A percentile compares a stretch with the other conserved stretches of the same genome.
Evolutionary conservation across 2,113 vertebrate genomes (phyloP).

Genomic region (Festucalex cinctus): DNA sequence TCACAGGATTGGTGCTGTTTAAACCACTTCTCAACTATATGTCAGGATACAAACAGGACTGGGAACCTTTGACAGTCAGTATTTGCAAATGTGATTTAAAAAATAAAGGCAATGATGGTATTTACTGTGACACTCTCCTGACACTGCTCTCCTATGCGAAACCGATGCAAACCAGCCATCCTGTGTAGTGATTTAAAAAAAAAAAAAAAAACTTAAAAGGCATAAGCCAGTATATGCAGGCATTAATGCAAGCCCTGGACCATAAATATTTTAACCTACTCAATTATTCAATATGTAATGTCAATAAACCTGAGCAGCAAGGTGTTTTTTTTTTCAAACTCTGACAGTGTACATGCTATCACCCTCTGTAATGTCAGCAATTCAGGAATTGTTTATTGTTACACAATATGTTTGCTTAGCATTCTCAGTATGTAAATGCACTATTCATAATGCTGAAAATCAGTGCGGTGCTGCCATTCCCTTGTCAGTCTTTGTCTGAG

Average conservation of each 20-base stretch:
- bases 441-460: constrained; percentile 22
- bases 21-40: constrained; percentile 5
- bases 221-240: not conserved
- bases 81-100: constrained; percentile 11
- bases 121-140: not conserved
- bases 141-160: constrained; percentile 13
- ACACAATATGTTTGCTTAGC: constrained; percentile 16
- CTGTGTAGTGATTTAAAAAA: constrained; percentile 15
- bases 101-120: constrained; percentile 4
- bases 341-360: not conserved
- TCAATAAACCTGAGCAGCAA: not conserved
- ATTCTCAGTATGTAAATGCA: constrained; percentile 9
- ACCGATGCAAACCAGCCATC: constrained; percentile 16
- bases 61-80: constrained; percentile 14
- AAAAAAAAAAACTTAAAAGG: constrained; percentile 11
- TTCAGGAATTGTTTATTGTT: constrained; percentile 47
- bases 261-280: not conserved
- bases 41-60: not conserved
- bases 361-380: constrained; percentile 9
- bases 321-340: not conserved
- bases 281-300: not conserved
- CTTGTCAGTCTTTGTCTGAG: constrained; percentile 15
- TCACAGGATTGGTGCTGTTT: constrained; percentile 83
- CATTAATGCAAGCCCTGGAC: not conserved
- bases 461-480: constrained; percentile 9